A percentile compares a stretch with the other conserved stretches of the same genome.
These are phyloP conservation scores for Erithacus rubecula DNA, from an alignment of 2,797 vertebrate genomes.

Conservation along the genomic window DNA sequence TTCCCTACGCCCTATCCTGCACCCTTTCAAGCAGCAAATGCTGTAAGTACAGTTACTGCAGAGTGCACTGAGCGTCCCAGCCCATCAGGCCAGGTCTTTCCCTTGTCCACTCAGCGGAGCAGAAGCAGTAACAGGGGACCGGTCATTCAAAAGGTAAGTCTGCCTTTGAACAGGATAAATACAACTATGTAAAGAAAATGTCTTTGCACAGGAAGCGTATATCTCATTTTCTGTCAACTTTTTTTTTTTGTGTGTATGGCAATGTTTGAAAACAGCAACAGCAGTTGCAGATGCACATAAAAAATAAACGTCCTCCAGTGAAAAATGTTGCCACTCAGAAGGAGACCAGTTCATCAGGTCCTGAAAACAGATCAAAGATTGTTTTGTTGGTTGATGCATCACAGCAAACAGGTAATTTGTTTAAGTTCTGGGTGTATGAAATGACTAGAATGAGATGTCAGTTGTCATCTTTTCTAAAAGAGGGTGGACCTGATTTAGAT, in stretches of 20 bases:
- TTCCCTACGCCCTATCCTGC: constrained; percentile 86
- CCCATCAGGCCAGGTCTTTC: constrained; percentile 81
- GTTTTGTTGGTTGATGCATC: constrained; percentile 95
- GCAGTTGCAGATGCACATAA: constrained; percentile 80
- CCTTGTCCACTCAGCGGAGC: constrained; percentile 82
- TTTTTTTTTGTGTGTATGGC: background rate
- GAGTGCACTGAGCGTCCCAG: constrained; percentile 86
- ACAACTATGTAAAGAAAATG: background rate
- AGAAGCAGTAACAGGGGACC: constrained; percentile 83
- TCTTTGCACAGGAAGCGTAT: background rate
- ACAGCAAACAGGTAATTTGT: constrained; percentile 84
- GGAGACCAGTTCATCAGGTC: constrained; percentile 89
- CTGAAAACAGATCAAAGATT: constrained; percentile 89
- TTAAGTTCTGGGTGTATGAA: background rate
- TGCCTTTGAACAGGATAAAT: background rate
- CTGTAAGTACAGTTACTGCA: constrained; percentile 82
- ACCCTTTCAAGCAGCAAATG: constrained; percentile 83
- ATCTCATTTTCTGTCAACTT: background rate
- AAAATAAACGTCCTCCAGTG: constrained; percentile 88
- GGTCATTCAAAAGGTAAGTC: constrained; percentile 84
- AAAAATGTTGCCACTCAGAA: constrained; percentile 94
- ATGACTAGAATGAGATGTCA: background rate
- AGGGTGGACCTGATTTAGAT: background rate
- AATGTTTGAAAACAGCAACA: constrained; percentile 71
- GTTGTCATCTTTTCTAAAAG: background rate